These are phyloP conservation scores for Creontiades dilutus DNA, from an alignment of 2,888 invertebrate genomes.

Conservation along the genomic window DNA sequence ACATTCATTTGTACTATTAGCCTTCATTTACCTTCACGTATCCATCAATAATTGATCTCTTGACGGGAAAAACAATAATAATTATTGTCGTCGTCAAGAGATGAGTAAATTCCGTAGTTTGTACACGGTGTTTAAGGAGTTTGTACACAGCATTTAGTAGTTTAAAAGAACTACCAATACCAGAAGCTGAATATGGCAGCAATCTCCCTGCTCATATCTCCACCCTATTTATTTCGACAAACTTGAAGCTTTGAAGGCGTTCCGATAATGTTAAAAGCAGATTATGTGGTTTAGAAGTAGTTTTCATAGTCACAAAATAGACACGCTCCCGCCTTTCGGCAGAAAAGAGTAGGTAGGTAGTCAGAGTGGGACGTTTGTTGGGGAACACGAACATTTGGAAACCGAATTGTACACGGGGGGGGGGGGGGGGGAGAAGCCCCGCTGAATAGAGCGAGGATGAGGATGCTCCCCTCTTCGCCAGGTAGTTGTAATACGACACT, in stretches of 20 bases:
- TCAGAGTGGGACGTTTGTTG: neutral
- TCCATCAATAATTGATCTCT: too few species aligned
- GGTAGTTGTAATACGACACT: conserved; percentile 71
- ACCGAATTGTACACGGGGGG: neutral
- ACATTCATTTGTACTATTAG: too few species aligned
- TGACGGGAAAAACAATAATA: too few species aligned
- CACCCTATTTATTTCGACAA: neutral
- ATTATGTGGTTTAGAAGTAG: conserved; percentile 40
- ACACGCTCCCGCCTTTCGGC: conserved; percentile 43
- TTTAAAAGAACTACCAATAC: too few species aligned
- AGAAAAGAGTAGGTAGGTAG: conserved; percentile 8
- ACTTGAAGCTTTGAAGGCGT: neutral
- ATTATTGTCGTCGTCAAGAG: too few species aligned
- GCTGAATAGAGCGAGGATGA: conserved; percentile 32
- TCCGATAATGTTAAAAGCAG: conserved; percentile 26
- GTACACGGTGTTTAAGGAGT: too few species aligned
- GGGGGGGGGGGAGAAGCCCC: neutral
- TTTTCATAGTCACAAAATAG: conserved; percentile 15
- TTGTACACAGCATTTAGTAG: too few species aligned
- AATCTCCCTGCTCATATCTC: too few species aligned
- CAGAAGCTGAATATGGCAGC: too few species aligned
- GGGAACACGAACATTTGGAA: conserved; percentile 53
- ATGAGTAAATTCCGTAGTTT: too few species aligned
- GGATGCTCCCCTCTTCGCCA: conserved; percentile 59
- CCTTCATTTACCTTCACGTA: neutral